Percentiles rank a stretch among this genome's conserved stretches.
Conservation (phyloP, 2,888 invertebrate species). For the Caenorhabditis sinica region DNA sequence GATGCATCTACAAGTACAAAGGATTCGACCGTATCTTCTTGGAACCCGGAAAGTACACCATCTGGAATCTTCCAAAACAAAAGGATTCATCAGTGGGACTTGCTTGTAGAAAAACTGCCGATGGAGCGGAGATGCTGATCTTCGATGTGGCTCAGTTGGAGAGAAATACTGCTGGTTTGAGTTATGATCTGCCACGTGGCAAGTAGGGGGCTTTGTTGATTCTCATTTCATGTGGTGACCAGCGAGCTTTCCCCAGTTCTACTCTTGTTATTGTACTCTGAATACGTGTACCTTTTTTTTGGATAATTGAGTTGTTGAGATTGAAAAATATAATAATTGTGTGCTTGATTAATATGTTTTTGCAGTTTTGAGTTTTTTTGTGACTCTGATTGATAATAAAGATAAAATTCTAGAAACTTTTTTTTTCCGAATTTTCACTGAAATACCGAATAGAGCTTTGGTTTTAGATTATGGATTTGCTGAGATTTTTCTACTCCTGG, state of each 20-base stretch:
- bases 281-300: conserved; percentile 33
- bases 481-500: too few species aligned
- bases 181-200: conserved; percentile 75
- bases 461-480: too few species aligned
- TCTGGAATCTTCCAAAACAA: conserved; percentile 78
- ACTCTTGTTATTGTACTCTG: conserved; percentile 37
- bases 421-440: too few species aligned
- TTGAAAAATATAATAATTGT: too few species aligned
- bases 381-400: too few species aligned
- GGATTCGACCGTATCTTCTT: conserved; percentile 80
- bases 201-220: conserved; percentile 53
- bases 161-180: conserved; percentile 72
- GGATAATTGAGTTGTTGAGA: too few species aligned
- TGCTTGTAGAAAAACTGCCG: conserved; percentile 69
- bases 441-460: too few species aligned
- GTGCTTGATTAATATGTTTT: too few species aligned
- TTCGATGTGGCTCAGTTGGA: conserved; percentile 73
- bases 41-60: conserved; percentile 77
- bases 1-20: conserved; percentile 79
- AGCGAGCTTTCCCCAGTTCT: conserved; percentile 15
- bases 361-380: too few species aligned
- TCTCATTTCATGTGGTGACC: conserved; percentile 15
- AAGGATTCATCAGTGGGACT: conserved; percentile 71
- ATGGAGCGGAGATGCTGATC: conserved; percentile 70
- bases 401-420: too few species aligned